Percentiles rank a stretch among this genome's conserved stretches.
Evolutionary conservation across 2,888 invertebrate genomes (phyloP).

Genomic region (Danaus chrysippus): DNA sequence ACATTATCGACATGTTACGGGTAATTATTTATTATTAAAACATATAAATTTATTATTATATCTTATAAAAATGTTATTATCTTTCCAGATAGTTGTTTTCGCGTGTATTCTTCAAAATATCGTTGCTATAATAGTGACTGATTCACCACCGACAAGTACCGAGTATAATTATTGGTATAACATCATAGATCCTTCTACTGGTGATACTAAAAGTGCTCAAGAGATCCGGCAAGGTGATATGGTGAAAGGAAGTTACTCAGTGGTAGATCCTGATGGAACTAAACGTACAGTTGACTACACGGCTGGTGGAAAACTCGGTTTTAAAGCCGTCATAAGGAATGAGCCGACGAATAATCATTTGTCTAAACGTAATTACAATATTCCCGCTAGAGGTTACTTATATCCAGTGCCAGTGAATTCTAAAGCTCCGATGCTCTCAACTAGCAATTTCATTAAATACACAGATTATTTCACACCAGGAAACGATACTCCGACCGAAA

Average conservation of each 20-base stretch:
- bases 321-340: slow-evolving; percentile 72
- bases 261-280: slow-evolving; percentile 68
- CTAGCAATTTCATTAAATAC: slow-evolving; percentile 26
- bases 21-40: slow-evolving; percentile 38
- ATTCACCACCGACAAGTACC: slow-evolving; percentile 54
- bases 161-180: slow-evolving; percentile 71
- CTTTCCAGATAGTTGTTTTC: slow-evolving; percentile 37
- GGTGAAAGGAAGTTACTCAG: slow-evolving; percentile 64
- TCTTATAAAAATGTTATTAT: slow-evolving; percentile 4
- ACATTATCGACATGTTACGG: slow-evolving; percentile 52
- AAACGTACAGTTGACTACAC: slow-evolving; percentile 69
- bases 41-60: background rate
- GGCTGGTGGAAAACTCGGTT: slow-evolving; percentile 73
- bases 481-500: slow-evolving; percentile 42
- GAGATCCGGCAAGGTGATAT: slow-evolving; percentile 61
- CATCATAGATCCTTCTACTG: slow-evolving; percentile 75
- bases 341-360: slow-evolving; percentile 45
- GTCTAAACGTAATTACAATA: slow-evolving; percentile 12
- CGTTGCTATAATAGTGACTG: slow-evolving; percentile 59
- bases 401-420: slow-evolving; percentile 12
- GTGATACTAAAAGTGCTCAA: slow-evolving; percentile 67
- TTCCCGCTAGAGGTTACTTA: slow-evolving; percentile 11
- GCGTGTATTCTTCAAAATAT: slow-evolving; percentile 44
- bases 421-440: slow-evolving; percentile 30
- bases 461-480: slow-evolving; percentile 51